Evolutionary conservation across 2,888 invertebrate species (phyloP), one percentile per base, ranked within the genome.

Genomic region (Melieria picta): DNA sequence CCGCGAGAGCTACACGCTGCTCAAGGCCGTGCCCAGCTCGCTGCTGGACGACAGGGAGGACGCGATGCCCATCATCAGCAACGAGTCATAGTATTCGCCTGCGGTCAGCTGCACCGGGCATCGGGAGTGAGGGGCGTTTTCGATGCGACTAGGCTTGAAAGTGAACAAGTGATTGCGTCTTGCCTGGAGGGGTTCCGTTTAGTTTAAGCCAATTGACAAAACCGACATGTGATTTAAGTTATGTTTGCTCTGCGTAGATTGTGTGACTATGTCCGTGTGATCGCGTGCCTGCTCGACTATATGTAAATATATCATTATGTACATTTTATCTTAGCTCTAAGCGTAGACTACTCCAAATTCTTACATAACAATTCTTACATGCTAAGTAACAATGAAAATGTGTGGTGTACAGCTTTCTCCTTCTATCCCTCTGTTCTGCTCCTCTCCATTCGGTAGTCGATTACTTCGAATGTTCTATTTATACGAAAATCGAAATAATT

Each of bases 1-100:
- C 65, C 81, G 86, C 45, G 87, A 87, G n/a, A 84, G 81, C 72
- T 87, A 87, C 72, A 79, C 80, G 7, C 76, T 87, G 72, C 78
- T 87, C 0, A 83, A 84, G 71, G 77, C 82, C 45, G 76, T 79
- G 61, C 75, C 80, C 9, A 80, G 82, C 50, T 80, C 77, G 61
- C 73, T 73, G 65, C 73, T 77, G 55, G 75, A 75, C 4, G 78
- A 80, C 42, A 64, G 68, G 6, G 84, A 83, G 5, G 83, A 84
- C 58, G 77, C 65, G 4, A 67, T 79, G 70, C 84, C 83, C 16
- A 84, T 84, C 9, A 82, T 83, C 50, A 78, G 75, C 11, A 68
- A 69, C 16, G 72, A 78, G 66, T 78, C 79, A 77, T 81, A 81
- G 79, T 77, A 75, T 75, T 75, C 13, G 30, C 16, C 13, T 13